Base-by-base conservation (phyloP, 2,113 vertebrate species). In the Datnioides undecimradiatus region DNA sequence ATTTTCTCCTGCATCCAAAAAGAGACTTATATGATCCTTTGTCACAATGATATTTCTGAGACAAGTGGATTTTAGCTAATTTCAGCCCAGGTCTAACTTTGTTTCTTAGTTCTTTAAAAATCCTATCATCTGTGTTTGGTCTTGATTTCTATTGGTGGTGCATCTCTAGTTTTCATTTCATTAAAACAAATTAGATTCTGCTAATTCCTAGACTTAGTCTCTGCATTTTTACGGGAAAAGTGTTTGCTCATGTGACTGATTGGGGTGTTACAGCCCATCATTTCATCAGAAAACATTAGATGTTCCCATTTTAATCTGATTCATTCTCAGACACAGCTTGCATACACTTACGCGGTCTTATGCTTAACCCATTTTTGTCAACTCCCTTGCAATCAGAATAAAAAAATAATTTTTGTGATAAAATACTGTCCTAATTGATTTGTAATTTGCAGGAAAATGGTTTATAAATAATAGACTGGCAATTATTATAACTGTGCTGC, bases 251-350 rank as follows among this genome's bases (percentile, higher is more conserved):
- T 63, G 41, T 64, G n/a, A 51, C 46, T 64, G 34, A 63, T 33
- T 66, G n/a, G 40, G 52, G 21, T 40, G 17, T 54, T 49, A 8
- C 60, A 60, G 10, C 17, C 70, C 51, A 45, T 49, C 58, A 62
- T 55, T 25, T 82, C 78, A 81, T 76, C 60, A 76, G 46, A 84
- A 78, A 9, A 5, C 14, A 66, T 33, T 23, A 16, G 4, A 60
- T 52, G 10, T 55, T 58, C 12, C 45, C 5, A 65, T 70, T 69
- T 63, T 27, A 43, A 45, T 67, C 2, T 23, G 10, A 69, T 75
- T 21, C 9, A 33, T 59, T 51, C 27, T 74, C 27, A 68, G 51
- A n/a, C 12, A 48, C 40, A 19, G 40, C 27, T 40, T 57, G 3
- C 7, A 19, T 19, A 33, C 38, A 60, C 23, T 49, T 41, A 23